phyloP scores from a whole-genome alignment of 2,888 invertebrate genomes.

The Pasiphila rectangulata region DNA sequence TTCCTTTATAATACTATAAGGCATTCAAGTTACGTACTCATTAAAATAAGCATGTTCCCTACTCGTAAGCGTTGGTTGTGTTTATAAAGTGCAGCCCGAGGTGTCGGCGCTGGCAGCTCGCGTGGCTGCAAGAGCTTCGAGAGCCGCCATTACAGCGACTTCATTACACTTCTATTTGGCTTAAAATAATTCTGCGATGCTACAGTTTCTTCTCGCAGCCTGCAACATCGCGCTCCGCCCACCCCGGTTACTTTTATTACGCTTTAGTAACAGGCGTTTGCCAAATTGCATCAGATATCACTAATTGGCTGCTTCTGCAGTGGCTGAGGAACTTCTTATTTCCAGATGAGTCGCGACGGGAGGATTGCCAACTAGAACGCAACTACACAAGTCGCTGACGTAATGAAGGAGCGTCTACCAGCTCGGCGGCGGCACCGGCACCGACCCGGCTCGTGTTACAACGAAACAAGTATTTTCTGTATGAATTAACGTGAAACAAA shows the following conservation, averaged over 20 bases:
- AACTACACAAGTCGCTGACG: not conserved
- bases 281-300: slow-evolving; percentile 4
- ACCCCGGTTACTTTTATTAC: not conserved
- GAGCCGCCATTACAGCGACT: not conserved
- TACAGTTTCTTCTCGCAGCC: not conserved
- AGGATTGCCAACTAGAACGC: not conserved
- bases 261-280: not conserved
- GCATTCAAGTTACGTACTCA: too few species aligned
- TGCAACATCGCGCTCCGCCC: not conserved
- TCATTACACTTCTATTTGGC: not conserved
- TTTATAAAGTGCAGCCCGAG: too few species aligned
- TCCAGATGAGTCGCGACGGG: not conserved
- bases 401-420: not conserved
- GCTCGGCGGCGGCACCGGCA: too few species aligned
- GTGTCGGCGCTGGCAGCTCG: too few species aligned
- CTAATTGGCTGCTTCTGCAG: not conserved
- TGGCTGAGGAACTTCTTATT: not conserved
- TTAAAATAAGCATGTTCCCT: too few species aligned
- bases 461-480: too few species aligned
- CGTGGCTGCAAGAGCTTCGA: too few species aligned
- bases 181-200: not conserved
- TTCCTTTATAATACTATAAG: too few species aligned
- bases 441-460: too few species aligned
- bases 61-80: too few species aligned
- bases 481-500: too few species aligned